A percentile compares a stretch with the other conserved stretches of the same genome.
Conservation (phyloP, 2,113 vertebrate species). For the Neodon shergylaensis region DNA sequence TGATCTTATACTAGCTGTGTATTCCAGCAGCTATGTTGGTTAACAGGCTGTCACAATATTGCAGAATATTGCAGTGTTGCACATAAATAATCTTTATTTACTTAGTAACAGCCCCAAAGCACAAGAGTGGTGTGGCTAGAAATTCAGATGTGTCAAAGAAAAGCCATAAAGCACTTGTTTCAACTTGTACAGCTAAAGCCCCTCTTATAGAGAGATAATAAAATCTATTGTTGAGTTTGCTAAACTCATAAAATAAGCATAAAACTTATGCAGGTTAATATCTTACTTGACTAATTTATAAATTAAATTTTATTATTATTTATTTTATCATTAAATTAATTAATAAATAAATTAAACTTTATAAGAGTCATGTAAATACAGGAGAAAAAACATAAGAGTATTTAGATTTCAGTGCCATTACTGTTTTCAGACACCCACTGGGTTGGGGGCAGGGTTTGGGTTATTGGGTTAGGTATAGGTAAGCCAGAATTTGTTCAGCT, state of each 20-base stretch:
- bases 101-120: neutral
- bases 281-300: neutral
- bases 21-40: neutral
- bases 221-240: neutral
- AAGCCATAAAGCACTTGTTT: neutral
- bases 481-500: neutral
- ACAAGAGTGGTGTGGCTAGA: neutral
- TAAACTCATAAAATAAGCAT: too few species aligned
- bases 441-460: neutral
- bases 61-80: neutral
- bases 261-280: neutral
- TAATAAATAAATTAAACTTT: neutral
- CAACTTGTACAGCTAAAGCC: neutral
- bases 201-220: neutral
- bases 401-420: neutral
- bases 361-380: neutral
- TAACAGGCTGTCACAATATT: neutral
- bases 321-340: neutral
- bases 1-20: neutral
- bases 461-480: neutral
- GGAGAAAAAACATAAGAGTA: too few species aligned
- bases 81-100: neutral
- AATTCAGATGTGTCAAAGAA: neutral
- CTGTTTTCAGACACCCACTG: neutral
- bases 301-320: neutral